Evolutionary conservation across 2,113 vertebrate genomes (phyloP), one percentile per base, ranked within the genome.

Genomic region (Anser brachyrhynchus): DNA sequence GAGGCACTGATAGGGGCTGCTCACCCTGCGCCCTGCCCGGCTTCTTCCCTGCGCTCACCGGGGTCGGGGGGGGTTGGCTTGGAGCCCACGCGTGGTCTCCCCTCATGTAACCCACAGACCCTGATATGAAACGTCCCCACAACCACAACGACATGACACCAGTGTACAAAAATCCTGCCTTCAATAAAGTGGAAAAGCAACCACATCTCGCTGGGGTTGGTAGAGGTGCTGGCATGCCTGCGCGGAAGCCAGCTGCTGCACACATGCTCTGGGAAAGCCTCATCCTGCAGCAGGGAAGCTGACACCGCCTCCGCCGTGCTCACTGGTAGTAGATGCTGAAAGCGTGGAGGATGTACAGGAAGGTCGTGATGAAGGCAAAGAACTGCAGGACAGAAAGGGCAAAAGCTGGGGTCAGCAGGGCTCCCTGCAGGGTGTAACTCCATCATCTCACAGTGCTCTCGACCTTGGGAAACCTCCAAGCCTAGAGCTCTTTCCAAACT

Each of bases 301-400:
- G 6, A n/a, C 2, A 3, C 52, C 10, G 19, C 11, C 26, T 54
- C 70, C 41, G 46, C 59, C 2, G 1, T n/a, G 69, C 29, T 97
- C 77, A 96, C 33, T 95, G 87, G 89, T 97, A 97, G 87, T 97
- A 96, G 91, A 95, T 96, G 81, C 91, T 95, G 95, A 97, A 97
- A 81, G 96, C 94, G 0, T 97, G 96, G 19, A 97, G 91, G 78
- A 97, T 89, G 62, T 97, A 97, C 81, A 97, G 91, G 84, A 97
- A 93, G 33, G 89, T 75, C 0, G 96, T 97, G 87, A 96, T 13
- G 74, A 97, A 97, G 81, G 96, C 96, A 0, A 97, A 97, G 87
- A 97, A 93, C 96, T 97, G 81, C 66, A 73, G 0, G 0, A 87
- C 46, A 86, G 44, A 51, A 95, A 89, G 13, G 78, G 33, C 33